Evolutionary conservation across 2,797 vertebrate species (phyloP).

Genomic region (Neostethus bicornis): DNA sequence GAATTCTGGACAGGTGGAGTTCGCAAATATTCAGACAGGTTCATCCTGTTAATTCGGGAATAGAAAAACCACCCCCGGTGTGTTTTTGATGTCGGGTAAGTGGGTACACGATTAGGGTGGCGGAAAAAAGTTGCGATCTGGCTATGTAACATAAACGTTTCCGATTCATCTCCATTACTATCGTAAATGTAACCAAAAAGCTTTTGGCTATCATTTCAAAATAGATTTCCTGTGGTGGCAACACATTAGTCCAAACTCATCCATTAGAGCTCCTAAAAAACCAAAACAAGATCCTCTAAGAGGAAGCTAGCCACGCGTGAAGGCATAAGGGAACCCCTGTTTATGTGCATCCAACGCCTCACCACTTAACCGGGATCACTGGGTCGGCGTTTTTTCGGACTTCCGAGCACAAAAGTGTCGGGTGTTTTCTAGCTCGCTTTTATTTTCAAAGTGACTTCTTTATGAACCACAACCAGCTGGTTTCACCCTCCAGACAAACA

Average conservation of each 20-base stretch:
- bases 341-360: conserved; percentile 65
- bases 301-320: conserved; percentile 44
- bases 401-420: conserved; percentile 33
- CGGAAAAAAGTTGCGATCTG: no score
- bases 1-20: no score
- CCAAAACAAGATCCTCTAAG: conserved; percentile 66
- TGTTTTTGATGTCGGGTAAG: no score
- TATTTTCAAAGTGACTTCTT: conserved; percentile 48
- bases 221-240: conserved; percentile 66
- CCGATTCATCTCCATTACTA: conserved; percentile 59
- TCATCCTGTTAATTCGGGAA: no score
- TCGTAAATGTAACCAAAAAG: conserved; percentile 54
- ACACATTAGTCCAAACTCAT: conserved; percentile 67
- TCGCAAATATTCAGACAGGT: no score
- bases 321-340: conserved; percentile 69
- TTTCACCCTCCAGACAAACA: conserved; percentile 23
- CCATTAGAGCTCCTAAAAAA: conserved; percentile 66
- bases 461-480: conserved; percentile 41
- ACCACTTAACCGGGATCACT: conserved; percentile 48
- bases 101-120: no score
- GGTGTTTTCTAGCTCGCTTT: conserved; percentile 37
- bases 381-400: conserved; percentile 19
- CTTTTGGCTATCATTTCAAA: conserved; percentile 58
- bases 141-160: no score
- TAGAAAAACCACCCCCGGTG: no score